These are phyloP conservation scores for Eira barbara DNA, from an alignment of 2,113 vertebrate genomes.

Conservation along the genomic window DNA sequence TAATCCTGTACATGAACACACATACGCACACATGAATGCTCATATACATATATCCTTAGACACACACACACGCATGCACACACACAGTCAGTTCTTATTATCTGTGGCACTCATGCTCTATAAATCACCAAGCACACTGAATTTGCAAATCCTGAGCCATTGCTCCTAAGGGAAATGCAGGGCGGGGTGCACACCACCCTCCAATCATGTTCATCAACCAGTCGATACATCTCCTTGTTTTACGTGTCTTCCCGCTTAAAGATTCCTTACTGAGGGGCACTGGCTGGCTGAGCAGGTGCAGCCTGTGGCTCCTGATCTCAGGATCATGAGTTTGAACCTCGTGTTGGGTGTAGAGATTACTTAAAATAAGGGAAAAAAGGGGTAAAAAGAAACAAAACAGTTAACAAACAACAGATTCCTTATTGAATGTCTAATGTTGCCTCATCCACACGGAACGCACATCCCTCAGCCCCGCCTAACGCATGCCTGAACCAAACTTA, in stretches of 20 bases:
- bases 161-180: not conserved
- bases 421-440: rapidly evolving
- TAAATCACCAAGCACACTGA: not conserved
- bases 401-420: not conserved
- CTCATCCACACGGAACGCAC: rapidly evolving
- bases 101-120: rapidly evolving
- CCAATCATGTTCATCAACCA: rapidly evolving
- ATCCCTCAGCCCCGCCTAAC: rapidly evolving
- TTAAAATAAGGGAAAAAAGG: not conserved
- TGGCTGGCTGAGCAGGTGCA: not conserved
- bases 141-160: not conserved
- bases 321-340: not conserved
- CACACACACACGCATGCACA: not conserved
- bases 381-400: not conserved
- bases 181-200: not conserved
- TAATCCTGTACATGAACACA: rapidly evolving
- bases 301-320: not conserved
- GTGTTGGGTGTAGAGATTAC: not conserved
- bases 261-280: not conserved
- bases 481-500: not conserved
- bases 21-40: not conserved
- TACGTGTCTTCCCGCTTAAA: not conserved
- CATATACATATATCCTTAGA: not conserved
- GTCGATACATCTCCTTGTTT: too few relatives aligned
- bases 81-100: not conserved